A percentile compares a stretch with the other conserved stretches of the same genome.
phyloP scores from a whole-genome alignment of 1,140 invertebrate genomes.

The Panagrolaimus sp. region DNA sequence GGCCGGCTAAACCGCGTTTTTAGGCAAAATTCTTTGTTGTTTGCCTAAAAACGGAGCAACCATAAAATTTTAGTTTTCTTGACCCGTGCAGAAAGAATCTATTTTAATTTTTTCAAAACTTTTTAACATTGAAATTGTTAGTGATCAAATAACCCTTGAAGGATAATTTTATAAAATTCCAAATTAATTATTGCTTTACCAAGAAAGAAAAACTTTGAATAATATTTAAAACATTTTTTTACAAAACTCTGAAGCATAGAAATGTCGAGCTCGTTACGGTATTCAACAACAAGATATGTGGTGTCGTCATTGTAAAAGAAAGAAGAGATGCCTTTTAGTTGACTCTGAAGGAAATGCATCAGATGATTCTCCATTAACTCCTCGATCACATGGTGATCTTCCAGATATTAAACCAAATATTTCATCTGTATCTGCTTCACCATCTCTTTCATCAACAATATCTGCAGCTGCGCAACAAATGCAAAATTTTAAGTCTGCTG shows the following conservation, averaged over 20 bases:
- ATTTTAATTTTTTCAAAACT: no score
- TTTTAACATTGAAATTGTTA: no score
- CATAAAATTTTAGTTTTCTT: no score
- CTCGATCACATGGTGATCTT: not conserved
- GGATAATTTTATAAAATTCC: no score
- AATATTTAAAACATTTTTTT: not conserved
- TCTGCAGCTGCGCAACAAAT: not conserved
- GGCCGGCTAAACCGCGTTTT: no score
- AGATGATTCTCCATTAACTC: not conserved
- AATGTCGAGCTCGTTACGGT: constrained; percentile 67
- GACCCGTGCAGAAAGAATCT: no score
- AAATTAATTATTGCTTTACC: no score
- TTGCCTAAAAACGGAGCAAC: no score
- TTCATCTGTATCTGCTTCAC: not conserved
- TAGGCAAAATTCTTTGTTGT: no score
- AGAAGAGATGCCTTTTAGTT: constrained; percentile 47
- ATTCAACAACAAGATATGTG: constrained; percentile 95
- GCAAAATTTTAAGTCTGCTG: not conserved
- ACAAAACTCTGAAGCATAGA: not conserved
- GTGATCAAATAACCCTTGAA: no score
- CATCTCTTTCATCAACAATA: not conserved
- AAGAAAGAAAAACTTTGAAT: no score
- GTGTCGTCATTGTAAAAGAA: constrained; percentile 89
- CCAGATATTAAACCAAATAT: not conserved
- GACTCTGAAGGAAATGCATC: not conserved